These are phyloP conservation scores for Zygothrica quintamaculata DNA, from an alignment of 2,888 invertebrate species.

Conservation along the genomic window DNA sequence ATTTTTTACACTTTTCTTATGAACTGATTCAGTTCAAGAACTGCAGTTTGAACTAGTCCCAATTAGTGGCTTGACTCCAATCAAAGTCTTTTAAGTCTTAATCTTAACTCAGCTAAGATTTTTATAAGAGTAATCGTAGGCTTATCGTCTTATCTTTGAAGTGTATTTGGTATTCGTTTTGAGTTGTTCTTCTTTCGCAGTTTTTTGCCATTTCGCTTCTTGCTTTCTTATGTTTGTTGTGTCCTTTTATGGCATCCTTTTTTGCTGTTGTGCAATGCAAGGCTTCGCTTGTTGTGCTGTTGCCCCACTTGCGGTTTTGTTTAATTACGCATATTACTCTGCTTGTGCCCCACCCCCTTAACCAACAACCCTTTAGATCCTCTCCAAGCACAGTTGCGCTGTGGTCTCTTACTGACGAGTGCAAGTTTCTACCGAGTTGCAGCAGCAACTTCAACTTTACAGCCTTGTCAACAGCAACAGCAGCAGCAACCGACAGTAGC, in stretches of 20 bases:
- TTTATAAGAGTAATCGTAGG: too few species aligned
- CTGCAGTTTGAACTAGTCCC: too few species aligned
- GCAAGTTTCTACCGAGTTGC: conserved; percentile 52
- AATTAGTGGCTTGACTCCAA: too few species aligned
- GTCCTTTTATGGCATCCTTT: conserved; percentile 49
- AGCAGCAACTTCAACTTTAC: conserved; percentile 12
- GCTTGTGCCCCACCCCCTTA: conserved; percentile 8
- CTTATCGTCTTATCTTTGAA: not conserved
- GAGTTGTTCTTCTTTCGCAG: not conserved
- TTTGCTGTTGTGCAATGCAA: conserved; percentile 22
- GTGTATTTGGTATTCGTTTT: not conserved
- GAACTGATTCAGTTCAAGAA: too few species aligned
- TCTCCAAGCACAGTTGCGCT: conserved; percentile 33
- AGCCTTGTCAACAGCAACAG: conserved; percentile 62
- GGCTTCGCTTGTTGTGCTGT: conserved; percentile 37
- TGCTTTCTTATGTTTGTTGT: conserved; percentile 44
- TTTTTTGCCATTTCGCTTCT: conserved; percentile 12
- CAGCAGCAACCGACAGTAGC: too few species aligned
- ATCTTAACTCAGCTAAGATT: too few species aligned
- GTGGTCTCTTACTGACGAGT: conserved; percentile 61
- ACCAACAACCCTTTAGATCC: conserved; percentile 1
- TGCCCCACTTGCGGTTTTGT: conserved; percentile 77
- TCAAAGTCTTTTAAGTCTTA: too few species aligned
- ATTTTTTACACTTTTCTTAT: too few species aligned
- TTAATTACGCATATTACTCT: conserved; percentile 78